Percentiles rank a stretch among this genome's conserved stretches.
Evolutionary conservation across 1,140 invertebrate genomes (phyloP).

Genomic region (Penaeus indicus): DNA sequence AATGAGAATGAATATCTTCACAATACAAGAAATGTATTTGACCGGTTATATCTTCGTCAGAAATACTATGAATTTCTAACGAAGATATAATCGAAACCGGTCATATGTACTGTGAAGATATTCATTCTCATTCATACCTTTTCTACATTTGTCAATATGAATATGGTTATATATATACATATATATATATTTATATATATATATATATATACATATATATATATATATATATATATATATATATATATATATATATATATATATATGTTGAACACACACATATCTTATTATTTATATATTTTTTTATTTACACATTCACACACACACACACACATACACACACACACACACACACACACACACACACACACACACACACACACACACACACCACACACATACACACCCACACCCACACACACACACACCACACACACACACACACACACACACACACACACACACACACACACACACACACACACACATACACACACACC

Average conservation of each 20-base stretch:
- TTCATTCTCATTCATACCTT: too few relatives aligned
- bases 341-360: too few relatives aligned
- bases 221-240: neutral
- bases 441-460: neutral
- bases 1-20: neutral
- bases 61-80: too few relatives aligned
- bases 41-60: neutral
- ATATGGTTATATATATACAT: neutral
- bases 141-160: neutral
- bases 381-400: too few relatives aligned
- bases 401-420: neutral
- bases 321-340: too few relatives aligned
- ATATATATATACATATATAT: neutral
- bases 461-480: neutral
- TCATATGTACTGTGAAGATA: too few relatives aligned
- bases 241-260: slow-evolving; percentile 2
- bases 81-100: too few relatives aligned
- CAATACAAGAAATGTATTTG: neutral
- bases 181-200: neutral
- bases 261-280: neutral
- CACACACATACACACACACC: neutral
- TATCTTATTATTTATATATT: neutral
- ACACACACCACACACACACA: neutral
- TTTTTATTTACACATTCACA: too few relatives aligned
- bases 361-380: too few relatives aligned